phyloP scores from a whole-genome alignment of 2,113 vertebrate species.

The Otus sunia region DNA sequence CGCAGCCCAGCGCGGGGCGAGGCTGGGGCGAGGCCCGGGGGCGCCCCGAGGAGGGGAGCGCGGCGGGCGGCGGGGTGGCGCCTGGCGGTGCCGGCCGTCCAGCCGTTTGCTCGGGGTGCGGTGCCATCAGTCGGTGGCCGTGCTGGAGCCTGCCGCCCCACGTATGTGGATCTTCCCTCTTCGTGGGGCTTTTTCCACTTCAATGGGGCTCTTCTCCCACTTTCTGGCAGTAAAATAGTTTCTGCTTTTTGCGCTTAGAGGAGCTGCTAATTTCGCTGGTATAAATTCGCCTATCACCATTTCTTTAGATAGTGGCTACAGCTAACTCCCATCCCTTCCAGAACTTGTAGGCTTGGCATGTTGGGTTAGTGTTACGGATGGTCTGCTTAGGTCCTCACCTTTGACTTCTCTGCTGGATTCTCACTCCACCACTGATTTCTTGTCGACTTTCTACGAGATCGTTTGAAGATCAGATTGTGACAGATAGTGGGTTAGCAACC shows the following conservation, averaged over 20 bases:
- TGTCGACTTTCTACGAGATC: not conserved
- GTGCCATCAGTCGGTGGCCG: not conserved
- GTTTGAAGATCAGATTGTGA: not conserved
- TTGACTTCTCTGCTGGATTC: not conserved
- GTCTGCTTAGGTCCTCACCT: not conserved
- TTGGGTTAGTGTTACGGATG: not conserved
- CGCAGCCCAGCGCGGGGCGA: not conserved
- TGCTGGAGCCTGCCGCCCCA: not conserved
- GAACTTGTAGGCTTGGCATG: not conserved
- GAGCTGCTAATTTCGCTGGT: not conserved
- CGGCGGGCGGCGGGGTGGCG: accelerated
- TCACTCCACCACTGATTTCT: not conserved
- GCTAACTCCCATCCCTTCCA: not conserved
- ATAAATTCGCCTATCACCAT: not conserved
- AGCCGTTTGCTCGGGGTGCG: not conserved
- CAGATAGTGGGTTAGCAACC: not conserved
- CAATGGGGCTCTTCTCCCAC: not conserved
- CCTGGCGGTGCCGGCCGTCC: not conserved
- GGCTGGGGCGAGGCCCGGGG: not conserved
- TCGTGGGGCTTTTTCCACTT: not conserved
- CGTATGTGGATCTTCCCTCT: accelerated
- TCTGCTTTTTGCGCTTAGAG: not conserved
- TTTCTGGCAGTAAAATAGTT: not conserved
- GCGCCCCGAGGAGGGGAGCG: not conserved
- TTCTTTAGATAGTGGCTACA: not conserved